A percentile compares a stretch with the other conserved stretches of the same genome.
Evolutionary conservation across 2,888 invertebrate species (phyloP).

Genomic region (Lamproptera curius): DNA sequence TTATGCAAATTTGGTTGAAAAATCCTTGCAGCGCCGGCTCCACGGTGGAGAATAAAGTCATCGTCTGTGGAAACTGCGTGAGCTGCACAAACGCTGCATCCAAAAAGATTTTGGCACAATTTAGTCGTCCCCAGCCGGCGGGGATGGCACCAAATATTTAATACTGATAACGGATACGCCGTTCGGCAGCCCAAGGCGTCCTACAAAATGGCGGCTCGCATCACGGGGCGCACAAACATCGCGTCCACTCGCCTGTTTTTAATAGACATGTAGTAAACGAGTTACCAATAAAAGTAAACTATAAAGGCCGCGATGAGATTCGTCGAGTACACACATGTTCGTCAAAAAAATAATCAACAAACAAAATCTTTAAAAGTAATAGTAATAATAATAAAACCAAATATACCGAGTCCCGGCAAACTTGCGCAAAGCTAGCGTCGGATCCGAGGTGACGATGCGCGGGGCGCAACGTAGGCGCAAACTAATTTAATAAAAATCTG

Average conservation of each 20-base stretch:
- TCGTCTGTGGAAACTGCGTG: background rate
- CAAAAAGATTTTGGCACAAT: conserved; percentile 41
- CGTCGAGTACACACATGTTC: conserved; percentile 30
- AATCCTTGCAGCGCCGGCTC: no score
- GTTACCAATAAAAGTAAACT: conserved; percentile 21
- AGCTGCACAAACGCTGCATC: background rate
- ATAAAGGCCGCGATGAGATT: conserved; percentile 41
- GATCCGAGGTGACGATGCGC: conserved; percentile 40
- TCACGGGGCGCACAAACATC: conserved; percentile 30
- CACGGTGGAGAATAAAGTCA: no score
- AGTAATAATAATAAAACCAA: background rate
- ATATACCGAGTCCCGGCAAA: background rate
- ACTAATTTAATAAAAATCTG: conserved; percentile 61
- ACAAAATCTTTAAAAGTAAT: conserved; percentile 17
- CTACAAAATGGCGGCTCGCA: conserved; percentile 24
- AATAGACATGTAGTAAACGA: background rate
- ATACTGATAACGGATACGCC: conserved; percentile 34
- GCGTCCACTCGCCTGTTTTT: conserved; percentile 21
- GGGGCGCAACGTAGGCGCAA: conserved; percentile 27
- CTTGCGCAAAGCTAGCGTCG: conserved; percentile 17
- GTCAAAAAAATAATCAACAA: conserved; percentile 21
- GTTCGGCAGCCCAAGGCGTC: background rate
- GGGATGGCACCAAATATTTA: conserved; percentile 44
- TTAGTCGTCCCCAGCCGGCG: conserved; percentile 23
- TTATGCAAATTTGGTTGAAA: no score